Percentiles rank a stretch among this genome's conserved stretches.
Evolutionary conservation across 2,888 invertebrate species (phyloP).

Genomic region (Steinernema scapterisci): DNA sequence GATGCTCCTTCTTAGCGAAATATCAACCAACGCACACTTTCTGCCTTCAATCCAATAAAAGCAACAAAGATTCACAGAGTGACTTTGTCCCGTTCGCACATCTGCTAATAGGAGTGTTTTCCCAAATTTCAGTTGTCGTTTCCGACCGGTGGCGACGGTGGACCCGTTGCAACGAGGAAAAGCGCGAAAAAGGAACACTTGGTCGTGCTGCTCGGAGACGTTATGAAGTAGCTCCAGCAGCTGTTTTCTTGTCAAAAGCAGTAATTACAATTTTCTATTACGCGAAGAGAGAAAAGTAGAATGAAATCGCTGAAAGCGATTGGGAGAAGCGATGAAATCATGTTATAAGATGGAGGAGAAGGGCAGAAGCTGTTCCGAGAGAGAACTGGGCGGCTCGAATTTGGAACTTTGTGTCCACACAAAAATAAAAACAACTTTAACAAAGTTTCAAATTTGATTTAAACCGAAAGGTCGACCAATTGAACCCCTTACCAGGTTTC

Average conservation of each 20-base stretch:
- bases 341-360: too few relatives aligned
- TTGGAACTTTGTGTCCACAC: too few relatives aligned
- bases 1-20: neutral
- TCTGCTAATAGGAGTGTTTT: neutral
- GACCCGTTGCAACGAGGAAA: neutral
- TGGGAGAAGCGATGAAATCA: neutral
- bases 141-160: neutral
- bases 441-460: too few relatives aligned
- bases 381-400: too few relatives aligned
- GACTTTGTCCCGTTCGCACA: conserved; percentile 2
- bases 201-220: neutral
- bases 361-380: too few relatives aligned
- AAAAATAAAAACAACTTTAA: too few relatives aligned
- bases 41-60: conserved; percentile 16
- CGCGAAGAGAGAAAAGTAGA: neutral
- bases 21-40: conserved; percentile 6
- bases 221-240: neutral
- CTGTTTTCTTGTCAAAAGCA: neutral
- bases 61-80: conserved; percentile 4
- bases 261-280: neutral
- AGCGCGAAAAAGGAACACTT: neutral
- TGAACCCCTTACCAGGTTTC: too few relatives aligned
- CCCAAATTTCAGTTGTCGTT: neutral
- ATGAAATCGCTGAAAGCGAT: neutral
- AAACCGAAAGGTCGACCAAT: too few relatives aligned